phyloP scores from a whole-genome alignment of 2,888 invertebrate genomes.

The Lepidocyrtinus sp. region DNA sequence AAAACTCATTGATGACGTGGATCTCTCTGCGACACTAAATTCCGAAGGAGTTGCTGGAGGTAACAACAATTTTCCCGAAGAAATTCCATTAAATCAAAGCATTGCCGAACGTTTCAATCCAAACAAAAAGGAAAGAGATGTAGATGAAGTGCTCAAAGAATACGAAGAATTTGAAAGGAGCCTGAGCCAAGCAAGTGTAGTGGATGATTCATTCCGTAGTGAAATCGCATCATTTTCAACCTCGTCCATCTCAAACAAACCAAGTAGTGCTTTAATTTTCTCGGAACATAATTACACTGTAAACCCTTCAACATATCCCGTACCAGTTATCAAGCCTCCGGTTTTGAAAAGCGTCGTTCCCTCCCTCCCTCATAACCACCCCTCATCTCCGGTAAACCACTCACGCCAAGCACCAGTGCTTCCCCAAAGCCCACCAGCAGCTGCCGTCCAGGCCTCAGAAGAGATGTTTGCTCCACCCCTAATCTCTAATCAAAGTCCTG shows the following conservation, averaged over 20 bases:
- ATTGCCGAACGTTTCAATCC: background rate
- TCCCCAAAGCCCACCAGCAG: background rate
- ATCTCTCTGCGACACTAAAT: slow-evolving; percentile 21
- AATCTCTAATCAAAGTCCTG: background rate
- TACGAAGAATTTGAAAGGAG: slow-evolving; percentile 58
- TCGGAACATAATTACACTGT: background rate
- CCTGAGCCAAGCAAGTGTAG: slow-evolving; percentile 36
- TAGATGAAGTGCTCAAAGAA: slow-evolving; percentile 59
- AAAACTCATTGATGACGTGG: slow-evolving; percentile 43
- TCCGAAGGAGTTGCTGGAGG: slow-evolving; percentile 35
- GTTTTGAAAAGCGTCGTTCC: slow-evolving; percentile 22
- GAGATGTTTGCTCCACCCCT: background rate
- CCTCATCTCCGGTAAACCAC: background rate
- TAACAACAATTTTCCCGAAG: slow-evolving; percentile 35
- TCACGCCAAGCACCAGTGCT: background rate
- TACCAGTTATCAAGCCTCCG: slow-evolving; percentile 40
- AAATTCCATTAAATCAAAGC: background rate
- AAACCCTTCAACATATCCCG: background rate
- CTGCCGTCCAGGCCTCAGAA: too few species aligned
- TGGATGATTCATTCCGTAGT: slow-evolving; percentile 44
- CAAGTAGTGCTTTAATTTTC: background rate
- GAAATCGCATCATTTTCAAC: slow-evolving; percentile 30
- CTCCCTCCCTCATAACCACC: background rate
- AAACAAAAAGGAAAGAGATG: background rate
- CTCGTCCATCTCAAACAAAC: slow-evolving; percentile 30